Percentiles rank a stretch among this genome's conserved stretches.
Evolutionary conservation across 2,888 invertebrate genomes (phyloP).

Genomic region (Apoda limacodes): DNA sequence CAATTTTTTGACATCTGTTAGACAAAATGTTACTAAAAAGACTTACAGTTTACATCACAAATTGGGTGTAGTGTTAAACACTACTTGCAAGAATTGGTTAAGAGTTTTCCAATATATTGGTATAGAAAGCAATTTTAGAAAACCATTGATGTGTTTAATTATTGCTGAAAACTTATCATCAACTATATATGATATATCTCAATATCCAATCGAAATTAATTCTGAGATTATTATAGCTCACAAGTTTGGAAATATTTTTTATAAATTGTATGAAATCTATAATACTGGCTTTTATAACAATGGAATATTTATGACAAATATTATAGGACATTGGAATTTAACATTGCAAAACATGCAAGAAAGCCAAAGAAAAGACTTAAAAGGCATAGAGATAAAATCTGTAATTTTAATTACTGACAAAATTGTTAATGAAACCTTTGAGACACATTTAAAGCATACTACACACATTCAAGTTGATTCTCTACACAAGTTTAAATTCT

Average conservation of each 20-base stretch:
- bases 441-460: slow-evolving; percentile 62
- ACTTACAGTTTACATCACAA: too few relatives aligned
- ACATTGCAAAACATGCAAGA: slow-evolving; percentile 39
- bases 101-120: slow-evolving; percentile 22
- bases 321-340: slow-evolving; percentile 59
- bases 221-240: slow-evolving; percentile 50
- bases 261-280: slow-evolving; percentile 54
- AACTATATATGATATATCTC: slow-evolving; percentile 31
- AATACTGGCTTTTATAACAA: slow-evolving; percentile 67
- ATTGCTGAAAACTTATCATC: slow-evolving; percentile 28
- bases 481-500: slow-evolving; percentile 74
- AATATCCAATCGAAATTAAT: slow-evolving; percentile 48
- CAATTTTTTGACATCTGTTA: too few relatives aligned
- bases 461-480: slow-evolving; percentile 68
- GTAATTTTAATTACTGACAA: slow-evolving; percentile 53
- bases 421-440: slow-evolving; percentile 48
- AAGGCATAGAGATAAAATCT: slow-evolving; percentile 64
- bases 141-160: slow-evolving; percentile 46
- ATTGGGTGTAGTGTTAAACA: slow-evolving; percentile 37
- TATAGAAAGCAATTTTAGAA: slow-evolving; percentile 21
- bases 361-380: slow-evolving; percentile 58
- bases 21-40: too few relatives aligned
- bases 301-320: slow-evolving; percentile 53
- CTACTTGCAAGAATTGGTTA: slow-evolving; percentile 38
- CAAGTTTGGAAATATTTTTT: slow-evolving; percentile 21